A percentile compares a stretch with the other conserved stretches of the same genome.
These are phyloP conservation scores for Smittia aterrima DNA, from an alignment of 2,888 invertebrate genomes.

Conservation along the genomic window DNA sequence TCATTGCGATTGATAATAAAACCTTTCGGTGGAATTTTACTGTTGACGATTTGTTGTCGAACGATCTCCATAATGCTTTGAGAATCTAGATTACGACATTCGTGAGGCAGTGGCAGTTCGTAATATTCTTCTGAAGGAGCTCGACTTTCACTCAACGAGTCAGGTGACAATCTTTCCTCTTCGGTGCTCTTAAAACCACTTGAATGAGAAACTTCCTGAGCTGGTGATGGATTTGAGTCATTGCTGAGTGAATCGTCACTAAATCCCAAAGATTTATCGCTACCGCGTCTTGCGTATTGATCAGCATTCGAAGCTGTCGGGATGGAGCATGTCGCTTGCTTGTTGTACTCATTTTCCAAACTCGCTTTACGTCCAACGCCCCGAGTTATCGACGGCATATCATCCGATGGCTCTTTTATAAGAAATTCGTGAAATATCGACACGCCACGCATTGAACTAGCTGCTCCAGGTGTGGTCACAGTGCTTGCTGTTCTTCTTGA, in stretches of 20 bases:
- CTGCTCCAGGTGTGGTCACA: constrained; percentile 45
- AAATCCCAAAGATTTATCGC: constrained; percentile 68
- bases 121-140: constrained; percentile 57
- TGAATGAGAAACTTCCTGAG: constrained; percentile 58
- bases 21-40: constrained; percentile 70
- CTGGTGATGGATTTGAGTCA: constrained; percentile 61
- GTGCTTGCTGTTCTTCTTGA: constrained; percentile 44
- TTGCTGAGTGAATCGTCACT: constrained; percentile 73
- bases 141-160: constrained; percentile 50
- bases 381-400: constrained; percentile 76
- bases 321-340: constrained; percentile 43
- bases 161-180: constrained; percentile 53
- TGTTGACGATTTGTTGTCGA: constrained; percentile 71
- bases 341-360: constrained; percentile 58
- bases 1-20: constrained; percentile 56
- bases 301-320: constrained; percentile 45
- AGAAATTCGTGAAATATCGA: constrained; percentile 57
- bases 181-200: constrained; percentile 60
- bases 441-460: background rate
- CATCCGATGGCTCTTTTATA: constrained; percentile 71
- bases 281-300: constrained; percentile 62
- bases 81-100: constrained; percentile 75
- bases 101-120: constrained; percentile 75
- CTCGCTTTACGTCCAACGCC: constrained; percentile 72
- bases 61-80: constrained; percentile 76